Conservation (phyloP, 2,113 vertebrate species). For the Perognathus longimembris region DNA sequence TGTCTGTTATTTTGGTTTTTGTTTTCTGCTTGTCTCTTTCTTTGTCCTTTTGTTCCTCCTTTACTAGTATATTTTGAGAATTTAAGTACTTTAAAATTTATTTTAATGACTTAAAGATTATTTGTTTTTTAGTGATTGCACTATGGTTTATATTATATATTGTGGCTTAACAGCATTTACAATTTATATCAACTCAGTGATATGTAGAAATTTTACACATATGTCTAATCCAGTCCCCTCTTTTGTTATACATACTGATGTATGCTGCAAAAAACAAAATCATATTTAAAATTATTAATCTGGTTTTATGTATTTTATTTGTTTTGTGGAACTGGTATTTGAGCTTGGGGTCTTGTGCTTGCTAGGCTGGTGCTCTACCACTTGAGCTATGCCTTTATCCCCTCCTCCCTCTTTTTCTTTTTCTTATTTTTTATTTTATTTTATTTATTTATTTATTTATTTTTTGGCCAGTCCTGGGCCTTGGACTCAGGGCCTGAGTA, state of each 20-base stretch:
- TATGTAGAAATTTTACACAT: neutral
- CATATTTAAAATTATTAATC: neutral
- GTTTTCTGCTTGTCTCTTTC: neutral
- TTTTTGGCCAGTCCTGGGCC: too few species aligned
- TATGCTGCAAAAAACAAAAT: neutral
- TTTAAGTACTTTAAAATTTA: too few species aligned
- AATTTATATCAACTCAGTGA: neutral
- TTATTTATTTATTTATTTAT: too few species aligned
- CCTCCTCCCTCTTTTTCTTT: too few species aligned
- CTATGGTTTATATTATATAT: slow-evolving; percentile 6
- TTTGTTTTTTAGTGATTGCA: neutral
- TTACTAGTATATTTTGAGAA: neutral
- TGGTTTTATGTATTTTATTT: neutral
- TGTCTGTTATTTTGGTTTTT: slow-evolving; percentile 8
- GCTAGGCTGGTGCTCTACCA: too few species aligned
- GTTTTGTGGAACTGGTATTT: too few species aligned
- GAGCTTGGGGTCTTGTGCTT: too few species aligned
- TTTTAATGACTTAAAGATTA: too few species aligned
- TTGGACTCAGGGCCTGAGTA: too few species aligned
- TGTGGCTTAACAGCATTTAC: neutral
- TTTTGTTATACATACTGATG: neutral
- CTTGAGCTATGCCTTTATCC: too few species aligned
- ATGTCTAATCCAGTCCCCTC: neutral
- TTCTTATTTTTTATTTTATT: too few species aligned
- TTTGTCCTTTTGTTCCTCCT: neutral